These are phyloP conservation scores for Matsumurasca onukii DNA, from an alignment of 1,140 invertebrate species.

Conservation along the genomic window DNA sequence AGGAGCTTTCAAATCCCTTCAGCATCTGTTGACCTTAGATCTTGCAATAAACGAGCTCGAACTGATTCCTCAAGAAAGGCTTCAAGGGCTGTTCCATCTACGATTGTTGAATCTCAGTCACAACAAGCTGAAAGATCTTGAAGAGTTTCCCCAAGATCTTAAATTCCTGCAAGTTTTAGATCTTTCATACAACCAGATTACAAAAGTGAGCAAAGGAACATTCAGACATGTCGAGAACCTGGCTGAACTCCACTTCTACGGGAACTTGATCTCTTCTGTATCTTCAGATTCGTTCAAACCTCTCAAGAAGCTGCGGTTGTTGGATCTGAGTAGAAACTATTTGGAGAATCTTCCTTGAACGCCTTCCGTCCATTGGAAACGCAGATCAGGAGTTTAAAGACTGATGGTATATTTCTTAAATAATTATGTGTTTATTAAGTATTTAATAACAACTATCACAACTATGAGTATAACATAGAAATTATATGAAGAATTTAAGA, in stretches of 20 bases:
- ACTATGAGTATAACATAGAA: neutral
- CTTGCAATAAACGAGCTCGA: conserved; percentile 82
- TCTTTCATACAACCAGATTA: conserved; percentile 80
- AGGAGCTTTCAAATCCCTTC: conserved; percentile 75
- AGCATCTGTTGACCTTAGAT: conserved; percentile 75
- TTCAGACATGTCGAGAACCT: conserved; percentile 74
- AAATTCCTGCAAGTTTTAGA: conserved; percentile 75
- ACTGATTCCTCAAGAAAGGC: conserved; percentile 78
- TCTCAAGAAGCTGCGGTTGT: conserved; percentile 71
- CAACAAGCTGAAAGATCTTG: conserved; percentile 78
- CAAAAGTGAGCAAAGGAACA: conserved; percentile 69
- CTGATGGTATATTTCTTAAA: conserved; percentile 64
- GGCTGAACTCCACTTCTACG: conserved; percentile 73
- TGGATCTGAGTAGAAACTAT: conserved; percentile 84
- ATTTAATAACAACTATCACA: neutral
- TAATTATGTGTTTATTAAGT: neutral
- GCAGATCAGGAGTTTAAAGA: conserved; percentile 70
- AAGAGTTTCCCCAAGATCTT: conserved; percentile 79
- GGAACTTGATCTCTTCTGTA: conserved; percentile 78
- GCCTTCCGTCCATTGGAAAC: conserved; percentile 76
- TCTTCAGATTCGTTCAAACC: conserved; percentile 76
- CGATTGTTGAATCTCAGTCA: conserved; percentile 77
- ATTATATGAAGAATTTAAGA: neutral
- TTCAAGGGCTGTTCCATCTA: conserved; percentile 73
- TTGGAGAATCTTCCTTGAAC: conserved; percentile 78